Base-by-base conservation (phyloP, 2,888 invertebrate species). In the Galeruca laticollis region DNA sequence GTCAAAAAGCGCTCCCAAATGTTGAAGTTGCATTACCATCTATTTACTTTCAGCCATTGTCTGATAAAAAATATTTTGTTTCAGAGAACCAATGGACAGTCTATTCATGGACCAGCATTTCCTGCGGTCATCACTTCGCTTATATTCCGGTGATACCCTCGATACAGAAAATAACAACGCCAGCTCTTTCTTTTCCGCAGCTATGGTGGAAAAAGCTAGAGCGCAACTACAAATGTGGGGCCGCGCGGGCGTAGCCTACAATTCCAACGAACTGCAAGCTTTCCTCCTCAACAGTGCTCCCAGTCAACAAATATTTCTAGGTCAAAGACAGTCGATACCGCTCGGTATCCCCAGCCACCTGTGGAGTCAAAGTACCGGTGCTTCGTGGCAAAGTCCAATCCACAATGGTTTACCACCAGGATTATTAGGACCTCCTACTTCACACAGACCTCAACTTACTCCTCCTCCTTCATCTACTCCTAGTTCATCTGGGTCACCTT, bases 91-190 rank as follows among this genome's bases (percentile, higher is more conserved):
- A 47, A 93, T 94, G 91, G 94, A 94, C 85, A 87, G 90, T 79
- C 90, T 94, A 87, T 87, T 93, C 83, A 91, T 93, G 89, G 93
- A 93, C 81, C 93, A 93, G 81, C 93, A 93, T 81, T 88, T 93
- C 80, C 87, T 93, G 13, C 89, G 90, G 49, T 88, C 89, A 3
- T 87, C 89, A 2, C 82, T 88, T 49, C 85, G 89, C 33, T 86
- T 89, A 5, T 89, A 89, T 81, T 85, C 91, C 6, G 89, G 90
- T 64, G 89, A 89, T 76, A 85, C 87, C 60, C 86, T 85, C 81
- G 89, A 85, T 80, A 87, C 86, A 20, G 87, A 86, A 73, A 85
- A 85, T 77, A 85, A 85, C 77, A 86, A 86, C 79, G 83, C 85
- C 37, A 83, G 82, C 54, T 84, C 84, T 5, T 81, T 87, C 35